These are phyloP conservation scores for Urocolius indicus DNA, from an alignment of 2,113 vertebrate genomes.

Conservation along the genomic window DNA sequence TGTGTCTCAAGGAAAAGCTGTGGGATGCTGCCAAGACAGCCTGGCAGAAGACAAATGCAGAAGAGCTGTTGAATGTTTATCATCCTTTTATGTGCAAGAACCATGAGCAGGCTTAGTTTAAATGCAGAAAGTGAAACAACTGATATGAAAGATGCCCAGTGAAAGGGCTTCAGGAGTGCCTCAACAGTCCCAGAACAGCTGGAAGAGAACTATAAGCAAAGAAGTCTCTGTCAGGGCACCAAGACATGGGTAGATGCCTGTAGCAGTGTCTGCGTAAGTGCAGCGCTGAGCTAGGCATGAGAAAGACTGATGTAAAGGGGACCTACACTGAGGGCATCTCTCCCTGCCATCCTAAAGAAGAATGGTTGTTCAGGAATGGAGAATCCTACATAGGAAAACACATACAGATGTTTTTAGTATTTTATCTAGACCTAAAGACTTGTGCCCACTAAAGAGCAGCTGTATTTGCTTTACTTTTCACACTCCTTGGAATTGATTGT, in stretches of 20 bases:
- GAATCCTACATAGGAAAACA: background rate
- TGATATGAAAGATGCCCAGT: rapidly evolving
- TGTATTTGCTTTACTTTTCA: background rate
- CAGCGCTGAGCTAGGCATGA: background rate
- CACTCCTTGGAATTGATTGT: background rate
- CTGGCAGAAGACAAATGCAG: background rate
- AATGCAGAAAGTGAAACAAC: background rate
- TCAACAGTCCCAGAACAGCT: background rate
- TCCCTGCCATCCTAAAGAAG: background rate
- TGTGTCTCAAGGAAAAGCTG: background rate
- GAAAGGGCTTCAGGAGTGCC: background rate
- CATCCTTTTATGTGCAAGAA: background rate
- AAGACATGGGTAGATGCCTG: background rate
- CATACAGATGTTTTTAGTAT: background rate
- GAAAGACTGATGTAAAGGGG: background rate
- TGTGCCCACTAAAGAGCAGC: background rate
- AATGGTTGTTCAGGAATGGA: background rate
- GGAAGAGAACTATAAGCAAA: background rate
- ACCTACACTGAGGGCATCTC: background rate
- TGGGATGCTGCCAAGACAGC: background rate
- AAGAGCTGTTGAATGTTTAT: background rate
- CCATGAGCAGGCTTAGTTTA: background rate
- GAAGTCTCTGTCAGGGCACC: background rate
- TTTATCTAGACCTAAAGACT: background rate
- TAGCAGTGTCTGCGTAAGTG: background rate